Evolutionary conservation across 2,797 vertebrate species (phyloP), one percentile per base, ranked within the genome.

Genomic region (Acanthurus leucopareius): DNA sequence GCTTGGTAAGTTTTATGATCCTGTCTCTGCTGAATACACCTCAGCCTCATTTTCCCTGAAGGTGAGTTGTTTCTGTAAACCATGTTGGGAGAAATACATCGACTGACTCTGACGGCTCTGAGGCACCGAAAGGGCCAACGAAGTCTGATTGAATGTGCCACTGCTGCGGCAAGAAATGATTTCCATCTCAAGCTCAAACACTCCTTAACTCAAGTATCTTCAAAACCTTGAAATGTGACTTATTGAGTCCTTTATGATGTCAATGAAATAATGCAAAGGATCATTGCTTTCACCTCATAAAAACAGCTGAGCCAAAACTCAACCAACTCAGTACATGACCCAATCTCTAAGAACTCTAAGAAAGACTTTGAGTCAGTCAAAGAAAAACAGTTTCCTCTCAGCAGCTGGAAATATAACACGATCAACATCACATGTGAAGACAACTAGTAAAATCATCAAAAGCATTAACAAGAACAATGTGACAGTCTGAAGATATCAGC

Each of bases 31-130:
- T 54, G 67, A 85, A 68, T 83, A 52, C 51, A 53, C 64, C 63
- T 69, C 60, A n/a, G 57, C 25, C 60, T 85, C 38, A 75, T 83
- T 86, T 86, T 65, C 3, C 14, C 25, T 63, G 61, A 83, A 80
- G 62, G 80, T 66, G 10, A 69, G 54, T 19, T 66, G 58, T 75
- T 77, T 82, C 66, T 14, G 49, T 61, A 66, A 83, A 79, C 44
- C 58, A 25, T 52, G 15, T 42, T 16, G 4, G 20, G 42, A 60
- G 67, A 80, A 79, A 78, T 83, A 19, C 32, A 45, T 75, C 0
- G 3, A 5, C 28, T 8, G 40, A 65, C 22, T 56, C 63, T 79
- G 75, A 44, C 2, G 0, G 54, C 44, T 47, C 22, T 10, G 10
- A 49, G 52, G 40, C 7, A 48, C 48, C 22, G 3, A 14, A 14